phyloP scores from a whole-genome alignment of 1,140 invertebrate genomes.

The Sarcophaga bullata region DNA sequence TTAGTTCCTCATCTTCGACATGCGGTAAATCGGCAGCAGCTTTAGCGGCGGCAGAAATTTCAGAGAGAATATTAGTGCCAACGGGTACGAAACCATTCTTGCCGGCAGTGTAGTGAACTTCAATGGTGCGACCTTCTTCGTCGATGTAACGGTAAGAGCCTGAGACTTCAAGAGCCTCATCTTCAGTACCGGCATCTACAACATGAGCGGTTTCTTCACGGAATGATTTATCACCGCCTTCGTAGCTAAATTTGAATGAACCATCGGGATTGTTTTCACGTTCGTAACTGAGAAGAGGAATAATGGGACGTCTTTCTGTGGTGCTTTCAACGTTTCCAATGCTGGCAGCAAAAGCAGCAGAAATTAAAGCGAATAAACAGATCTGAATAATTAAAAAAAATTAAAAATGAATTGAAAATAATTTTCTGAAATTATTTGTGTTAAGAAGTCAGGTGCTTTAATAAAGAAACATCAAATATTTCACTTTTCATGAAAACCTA shows the following conservation, averaged over 20 bases:
- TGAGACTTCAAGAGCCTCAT: conserved; percentile 55
- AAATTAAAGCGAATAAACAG: conserved; percentile 35
- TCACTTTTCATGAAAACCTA: no score
- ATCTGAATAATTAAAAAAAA: conserved; percentile 34
- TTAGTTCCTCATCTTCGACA: conserved; percentile 41
- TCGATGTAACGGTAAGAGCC: conserved; percentile 71
- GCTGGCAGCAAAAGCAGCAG: conserved; percentile 42
- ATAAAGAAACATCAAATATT: no score
- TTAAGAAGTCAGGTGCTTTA: not conserved
- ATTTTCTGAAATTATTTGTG: not conserved
- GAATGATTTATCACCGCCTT: conserved; percentile 56
- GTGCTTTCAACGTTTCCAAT: conserved; percentile 35
- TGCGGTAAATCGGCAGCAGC: conserved; percentile 43
- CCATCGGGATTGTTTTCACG: conserved; percentile 57
- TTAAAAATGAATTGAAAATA: not conserved
- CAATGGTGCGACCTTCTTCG: conserved; percentile 75
- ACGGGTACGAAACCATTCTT: conserved; percentile 74
- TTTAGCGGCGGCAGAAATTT: conserved; percentile 48
- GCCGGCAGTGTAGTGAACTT: conserved; percentile 74
- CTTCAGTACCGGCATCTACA: conserved; percentile 45
- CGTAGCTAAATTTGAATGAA: conserved; percentile 59
- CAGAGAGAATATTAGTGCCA: conserved; percentile 68
- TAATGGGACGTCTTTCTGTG: conserved; percentile 42
- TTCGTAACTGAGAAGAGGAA: conserved; percentile 54
- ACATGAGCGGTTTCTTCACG: conserved; percentile 60